Base-by-base conservation (phyloP, 2,888 invertebrate species). In the Platycnemis pennipes region DNA sequence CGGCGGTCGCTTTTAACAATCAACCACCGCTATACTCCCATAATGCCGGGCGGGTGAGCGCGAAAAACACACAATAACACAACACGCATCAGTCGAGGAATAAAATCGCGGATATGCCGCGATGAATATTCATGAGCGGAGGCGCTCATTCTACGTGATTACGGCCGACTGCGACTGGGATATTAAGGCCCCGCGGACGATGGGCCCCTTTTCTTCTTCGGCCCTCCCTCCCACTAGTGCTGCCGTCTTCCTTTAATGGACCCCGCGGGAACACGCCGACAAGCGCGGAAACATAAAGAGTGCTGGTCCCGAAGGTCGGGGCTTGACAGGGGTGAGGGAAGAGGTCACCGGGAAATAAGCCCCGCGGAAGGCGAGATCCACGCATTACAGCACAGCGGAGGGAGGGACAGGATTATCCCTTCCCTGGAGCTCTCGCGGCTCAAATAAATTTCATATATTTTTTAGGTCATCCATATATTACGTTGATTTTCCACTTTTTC, bases 91-190 rank as follows among this genome's bases (percentile, higher is more conserved):
- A 37, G 37, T 37, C 77, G 37, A 37, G 77, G 37, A 77, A 77
- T 77, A 77, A 77, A 77, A 77, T 31, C 77, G 77, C 77, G 77
- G 77, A 77, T 77, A 37, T 16, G 31, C 37, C 5, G 37, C 37
- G 37, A 77, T 77, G 77, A 77, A 77, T 77, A 77, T 77, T 77
- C 77, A 77, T 77, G 77, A 77, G 77, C 77, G 77, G 26, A 16
- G 7, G 31, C 37, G 77, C 77, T 37, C 37, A 77, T 77, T 77
- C 37, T 13, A 77, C 37, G 31, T 37, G 77, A 77, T 77, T 77
- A 77, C 13, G 31, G 77, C 31, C n/a, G n/a, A n/a, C n/a, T n/a
- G n/a, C n/a, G n/a, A n/a, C n/a, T n/a, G n/a, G n/a, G n/a, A n/a
- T n/a, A n/a, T n/a, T n/a, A n/a, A n/a, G n/a, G n/a, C 49, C 49